Evolutionary conservation across 2,113 vertebrate genomes (phyloP).

Genomic region (Gymnarchus niloticus): DNA sequence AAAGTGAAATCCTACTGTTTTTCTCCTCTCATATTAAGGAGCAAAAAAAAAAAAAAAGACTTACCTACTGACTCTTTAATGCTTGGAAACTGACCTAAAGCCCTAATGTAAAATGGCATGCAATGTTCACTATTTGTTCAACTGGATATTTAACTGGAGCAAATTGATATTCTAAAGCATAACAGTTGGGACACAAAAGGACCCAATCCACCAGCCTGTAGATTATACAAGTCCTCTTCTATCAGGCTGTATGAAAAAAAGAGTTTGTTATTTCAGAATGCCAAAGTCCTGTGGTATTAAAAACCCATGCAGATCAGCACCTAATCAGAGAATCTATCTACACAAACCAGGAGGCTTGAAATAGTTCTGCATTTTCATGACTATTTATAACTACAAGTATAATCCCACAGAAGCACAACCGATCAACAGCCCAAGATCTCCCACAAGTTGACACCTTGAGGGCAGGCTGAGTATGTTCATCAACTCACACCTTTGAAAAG

Average conservation of each 20-base stretch:
- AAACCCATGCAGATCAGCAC: neutral
- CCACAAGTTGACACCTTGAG: neutral
- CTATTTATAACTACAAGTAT: neutral
- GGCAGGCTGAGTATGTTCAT: neutral
- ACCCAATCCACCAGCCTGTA: neutral
- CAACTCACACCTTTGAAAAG: neutral
- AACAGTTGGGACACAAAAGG: neutral
- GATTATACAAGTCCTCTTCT: neutral
- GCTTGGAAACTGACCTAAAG: neutral
- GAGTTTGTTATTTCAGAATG: neutral
- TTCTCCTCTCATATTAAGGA: neutral
- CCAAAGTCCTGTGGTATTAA: neutral
- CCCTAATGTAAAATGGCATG: neutral
- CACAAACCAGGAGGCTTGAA: neutral
- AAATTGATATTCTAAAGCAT: neutral
- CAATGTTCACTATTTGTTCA: neutral
- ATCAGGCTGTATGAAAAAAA: too few species aligned
- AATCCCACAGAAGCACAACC: neutral
- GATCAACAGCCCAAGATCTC: neutral
- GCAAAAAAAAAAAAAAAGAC: neutral
- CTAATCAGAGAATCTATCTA: slow-evolving; percentile 5
- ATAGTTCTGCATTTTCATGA: slow-evolving; percentile 2
- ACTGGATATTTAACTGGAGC: neutral
- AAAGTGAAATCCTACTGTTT: neutral
- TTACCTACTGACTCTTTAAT: neutral